These are phyloP conservation scores for Anser brachyrhynchus DNA, from an alignment of 2,113 vertebrate genomes.

Conservation along the genomic window DNA sequence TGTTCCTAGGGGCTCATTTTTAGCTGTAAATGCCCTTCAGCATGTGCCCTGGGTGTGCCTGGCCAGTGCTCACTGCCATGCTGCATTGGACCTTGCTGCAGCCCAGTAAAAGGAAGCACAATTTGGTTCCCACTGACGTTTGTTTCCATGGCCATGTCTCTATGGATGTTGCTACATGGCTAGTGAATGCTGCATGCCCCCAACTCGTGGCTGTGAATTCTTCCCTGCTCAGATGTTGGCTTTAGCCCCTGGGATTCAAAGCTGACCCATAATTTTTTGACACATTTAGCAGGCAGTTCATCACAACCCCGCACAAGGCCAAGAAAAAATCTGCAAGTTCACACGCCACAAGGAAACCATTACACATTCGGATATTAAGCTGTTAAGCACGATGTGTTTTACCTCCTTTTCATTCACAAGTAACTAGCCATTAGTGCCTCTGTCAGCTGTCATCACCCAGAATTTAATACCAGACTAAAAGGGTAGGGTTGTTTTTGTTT, in stretches of 20 bases:
- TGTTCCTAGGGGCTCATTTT: neutral
- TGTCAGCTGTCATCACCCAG: conserved; percentile 6
- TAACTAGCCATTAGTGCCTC: neutral
- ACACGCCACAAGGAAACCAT: neutral
- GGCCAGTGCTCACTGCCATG: neutral
- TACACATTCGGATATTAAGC: neutral
- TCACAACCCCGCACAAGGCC: neutral
- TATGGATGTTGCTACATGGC: neutral
- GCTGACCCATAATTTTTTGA: conserved; percentile 21
- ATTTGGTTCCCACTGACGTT: neutral
- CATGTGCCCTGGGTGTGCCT: neutral
- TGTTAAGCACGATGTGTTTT: neutral
- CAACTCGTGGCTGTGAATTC: rapidly evolving
- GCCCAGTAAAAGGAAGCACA: neutral
- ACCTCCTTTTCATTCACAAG: neutral
- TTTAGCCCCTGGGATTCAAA: neutral
- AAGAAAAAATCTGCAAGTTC: neutral
- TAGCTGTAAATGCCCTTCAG: neutral
- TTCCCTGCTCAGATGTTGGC: neutral
- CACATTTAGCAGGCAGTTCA: neutral
- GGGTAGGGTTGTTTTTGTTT: neutral
- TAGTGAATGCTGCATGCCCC: neutral
- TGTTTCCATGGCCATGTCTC: neutral
- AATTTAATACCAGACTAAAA: conserved; percentile 16
- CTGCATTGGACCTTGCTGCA: neutral